Conservation (phyloP, 1,140 invertebrate genomes). For the Berghia stephanieae region DNA sequence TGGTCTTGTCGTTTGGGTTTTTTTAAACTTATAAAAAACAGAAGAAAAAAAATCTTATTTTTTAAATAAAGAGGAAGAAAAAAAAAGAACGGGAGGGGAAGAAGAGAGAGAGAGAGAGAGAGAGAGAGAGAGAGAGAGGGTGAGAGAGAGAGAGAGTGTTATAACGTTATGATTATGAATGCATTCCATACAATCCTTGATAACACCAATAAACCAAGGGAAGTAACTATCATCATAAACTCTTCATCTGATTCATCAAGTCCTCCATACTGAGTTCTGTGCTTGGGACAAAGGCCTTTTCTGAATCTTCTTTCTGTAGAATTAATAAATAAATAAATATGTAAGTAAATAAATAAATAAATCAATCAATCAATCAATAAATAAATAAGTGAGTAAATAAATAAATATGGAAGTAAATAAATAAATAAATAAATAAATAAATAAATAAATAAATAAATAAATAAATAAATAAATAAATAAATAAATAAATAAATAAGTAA, state of each 20-base stretch:
- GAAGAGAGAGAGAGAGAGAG: neutral
- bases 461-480: too few relatives aligned
- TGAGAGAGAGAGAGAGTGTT: neutral
- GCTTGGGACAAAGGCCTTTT: slow-evolving; percentile 45
- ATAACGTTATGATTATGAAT: neutral
- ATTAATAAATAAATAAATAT: slow-evolving; percentile 35
- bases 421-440: too few relatives aligned
- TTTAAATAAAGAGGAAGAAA: neutral
- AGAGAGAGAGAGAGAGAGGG: neutral
- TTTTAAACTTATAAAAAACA: too few relatives aligned
- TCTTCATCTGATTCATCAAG: slow-evolving; percentile 89
- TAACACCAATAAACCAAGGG: neutral
- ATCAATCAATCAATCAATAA: too few relatives aligned
- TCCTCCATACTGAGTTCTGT: slow-evolving; percentile 79
- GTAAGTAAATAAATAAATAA: neutral
- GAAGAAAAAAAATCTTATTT: too few relatives aligned
- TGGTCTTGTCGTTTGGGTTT: too few relatives aligned
- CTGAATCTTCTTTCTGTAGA: slow-evolving; percentile 71
- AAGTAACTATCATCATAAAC: slow-evolving; percentile 68
- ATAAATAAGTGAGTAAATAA: too few relatives aligned
- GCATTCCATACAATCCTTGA: neutral
- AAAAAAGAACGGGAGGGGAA: neutral
- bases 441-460: too few relatives aligned
- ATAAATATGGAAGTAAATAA: too few relatives aligned
- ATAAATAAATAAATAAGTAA: too few relatives aligned